Evolutionary conservation across 1,140 invertebrate species (phyloP), one percentile per base, ranked within the genome.

Genomic region (Bombus breviceps): DNA sequence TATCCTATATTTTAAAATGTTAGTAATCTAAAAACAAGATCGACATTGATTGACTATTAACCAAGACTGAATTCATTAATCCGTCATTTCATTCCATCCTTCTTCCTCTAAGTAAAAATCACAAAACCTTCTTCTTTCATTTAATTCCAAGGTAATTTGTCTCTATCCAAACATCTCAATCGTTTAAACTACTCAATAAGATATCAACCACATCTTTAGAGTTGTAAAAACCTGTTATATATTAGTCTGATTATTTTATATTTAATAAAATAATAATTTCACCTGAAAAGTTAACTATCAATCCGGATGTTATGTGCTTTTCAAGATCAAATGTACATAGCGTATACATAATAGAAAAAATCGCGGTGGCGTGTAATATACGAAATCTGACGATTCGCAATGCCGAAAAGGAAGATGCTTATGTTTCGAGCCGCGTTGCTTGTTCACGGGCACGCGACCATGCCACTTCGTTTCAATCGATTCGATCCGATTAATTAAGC

Each of bases 401-500:
- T 85, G 77, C 32, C 83, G 68, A 68, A 64, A 86, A 81, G 39
- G 25, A 74, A 69, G 39, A 68, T 81, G 62, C 81, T 86, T 74
- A 68, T 81, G 72, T 86, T 86, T 81, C 68, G 66, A 72, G 68
- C 25, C 77, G 76, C 76, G 76, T 57, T 34, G 32, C 76, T 47
- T 76, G 34, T 43, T 37, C 57, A 64, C 57, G 37, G 64, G 39
- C 66, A 78, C 68, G 83, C 83, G 77, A 79, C 83, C 83, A 85
- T 85, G 83, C 83, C 83, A 85, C 83, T 85, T 85, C 12, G 77
- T 85, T 86, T 69, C 62, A 62, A 74, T 86, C 80, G 85, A 86
- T 76, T 86, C 72, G 64, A 86, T 71, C 53, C 43, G 71, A 83
- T 83, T 83, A 69, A 86, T 83, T 76, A 83, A 62, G 32, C 59